Evolutionary conservation across 2,797 vertebrate genomes (phyloP), one percentile per base, ranked within the genome.

Genomic region (Sebastes umbrosus): DNA sequence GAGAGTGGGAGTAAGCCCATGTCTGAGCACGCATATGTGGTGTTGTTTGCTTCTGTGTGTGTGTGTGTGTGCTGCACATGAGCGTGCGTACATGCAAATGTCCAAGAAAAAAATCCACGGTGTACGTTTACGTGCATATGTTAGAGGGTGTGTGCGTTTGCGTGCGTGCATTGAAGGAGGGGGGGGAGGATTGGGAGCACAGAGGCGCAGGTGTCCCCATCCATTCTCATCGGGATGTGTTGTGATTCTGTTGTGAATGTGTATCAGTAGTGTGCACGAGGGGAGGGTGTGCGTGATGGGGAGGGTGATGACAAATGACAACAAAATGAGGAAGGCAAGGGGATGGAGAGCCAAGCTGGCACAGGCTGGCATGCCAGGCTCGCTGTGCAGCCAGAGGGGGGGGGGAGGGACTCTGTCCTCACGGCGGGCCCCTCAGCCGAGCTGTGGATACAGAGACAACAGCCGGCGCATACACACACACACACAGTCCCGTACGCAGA

Each of bases 391-490:
- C 77, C 73, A 69, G 66, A 8, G 36, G 8, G 22, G 3, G 62
- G 25, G 77, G 75, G 84, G 31, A 25, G 75, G 81, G 69, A 69
- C 84, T 75, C 77, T 85, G 83, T 88, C 82, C 85, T 85, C 80
- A 83, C 65, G 62, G 85, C 79, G 59, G 88, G 88, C 64, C 74
- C 80, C 80, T 73, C 64, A 59, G 85, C 83, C 83, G 81, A 89
- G 88, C 90, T 84, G 86, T 86, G 85, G 90, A 76, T 87, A 80
- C 87, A 89, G 87, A 88, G 85, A 90, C 82, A 73, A 87, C 90
- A 88, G 90, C 82, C 75, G 78, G 79, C 73, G 4, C 20, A 6
- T 22, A 36, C 79, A 86, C 62, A 76, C 36, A 76, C 31, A 39
- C 73, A 84, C 73, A 74, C 62, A 70, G 60, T 20, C 32, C 25